Evolutionary conservation across 2,888 invertebrate genomes (phyloP).

Genomic region (Pyrocoelia pectoralis): DNA sequence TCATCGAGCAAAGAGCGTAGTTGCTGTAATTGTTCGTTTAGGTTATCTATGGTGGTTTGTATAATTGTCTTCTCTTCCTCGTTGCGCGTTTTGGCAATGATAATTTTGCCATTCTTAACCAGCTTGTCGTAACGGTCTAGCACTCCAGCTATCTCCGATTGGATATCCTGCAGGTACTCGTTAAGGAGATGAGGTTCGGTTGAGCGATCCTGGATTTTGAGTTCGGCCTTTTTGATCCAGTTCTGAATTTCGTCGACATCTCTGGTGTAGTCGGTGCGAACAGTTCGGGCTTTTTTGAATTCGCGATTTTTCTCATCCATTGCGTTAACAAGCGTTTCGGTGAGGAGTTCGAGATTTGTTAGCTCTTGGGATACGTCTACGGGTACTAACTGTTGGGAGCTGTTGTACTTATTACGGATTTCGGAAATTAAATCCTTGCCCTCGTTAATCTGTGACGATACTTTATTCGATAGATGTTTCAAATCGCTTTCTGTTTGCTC

Average conservation of each 20-base stretch:
- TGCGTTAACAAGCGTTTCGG: conserved; percentile 78
- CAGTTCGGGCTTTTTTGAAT: conserved; percentile 84
- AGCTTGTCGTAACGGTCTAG: conserved; percentile 81
- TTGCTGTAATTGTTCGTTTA: conserved; percentile 81
- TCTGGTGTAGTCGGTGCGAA: conserved; percentile 79
- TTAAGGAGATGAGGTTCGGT: conserved; percentile 79
- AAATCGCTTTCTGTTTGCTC: conserved; percentile 69
- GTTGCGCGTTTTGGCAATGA: conserved; percentile 82
- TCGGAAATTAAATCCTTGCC: conserved; percentile 68
- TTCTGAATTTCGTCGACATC: conserved; percentile 83
- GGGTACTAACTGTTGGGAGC: conserved; percentile 70
- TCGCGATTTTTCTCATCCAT: conserved; percentile 91
- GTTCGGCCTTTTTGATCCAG: conserved; percentile 86
- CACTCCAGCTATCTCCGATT: conserved; percentile 75
- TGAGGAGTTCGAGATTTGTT: conserved; percentile 81
- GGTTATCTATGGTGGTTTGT: conserved; percentile 75
- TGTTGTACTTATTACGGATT: conserved; percentile 69
- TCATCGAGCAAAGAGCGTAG: conserved; percentile 83
- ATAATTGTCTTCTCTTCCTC: conserved; percentile 79
- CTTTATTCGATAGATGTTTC: conserved; percentile 65
- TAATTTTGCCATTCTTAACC: conserved; percentile 78
- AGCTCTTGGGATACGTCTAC: conserved; percentile 83
- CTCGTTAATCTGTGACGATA: conserved; percentile 65
- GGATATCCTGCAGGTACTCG: conserved; percentile 79
- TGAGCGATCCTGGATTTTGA: conserved; percentile 82